These are phyloP conservation scores for Tadarida brasiliensis DNA, from an alignment of 2,797 vertebrate species.

Conservation along the genomic window DNA sequence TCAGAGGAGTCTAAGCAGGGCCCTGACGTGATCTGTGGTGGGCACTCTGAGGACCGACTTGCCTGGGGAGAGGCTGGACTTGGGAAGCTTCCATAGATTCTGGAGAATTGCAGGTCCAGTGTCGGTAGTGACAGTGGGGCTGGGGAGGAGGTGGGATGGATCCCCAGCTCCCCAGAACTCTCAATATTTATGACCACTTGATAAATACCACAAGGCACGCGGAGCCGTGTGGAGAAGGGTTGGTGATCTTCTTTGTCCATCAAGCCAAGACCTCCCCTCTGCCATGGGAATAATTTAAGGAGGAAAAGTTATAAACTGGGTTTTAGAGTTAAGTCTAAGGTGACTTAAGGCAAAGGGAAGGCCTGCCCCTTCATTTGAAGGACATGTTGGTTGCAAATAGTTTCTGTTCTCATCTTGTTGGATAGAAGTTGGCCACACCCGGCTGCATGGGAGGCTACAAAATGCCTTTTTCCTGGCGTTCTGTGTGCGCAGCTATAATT, in stretches of 20 bases:
- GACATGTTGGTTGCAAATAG: not conserved
- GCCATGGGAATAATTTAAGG: not conserved
- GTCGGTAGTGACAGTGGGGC: rapidly evolving
- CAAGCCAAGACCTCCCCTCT: not conserved
- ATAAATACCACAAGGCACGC: not conserved
- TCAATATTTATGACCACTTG: too few relatives aligned
- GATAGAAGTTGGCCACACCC: not conserved
- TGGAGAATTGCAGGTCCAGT: not conserved
- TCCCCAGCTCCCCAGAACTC: not conserved
- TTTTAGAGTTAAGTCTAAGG: not conserved
- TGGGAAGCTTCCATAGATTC: not conserved
- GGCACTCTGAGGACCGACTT: not conserved
- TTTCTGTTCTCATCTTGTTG: not conserved
- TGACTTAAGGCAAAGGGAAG: not conserved
- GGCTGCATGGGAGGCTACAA: not conserved
- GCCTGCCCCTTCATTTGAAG: not conserved
- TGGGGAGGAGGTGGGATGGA: not conserved
- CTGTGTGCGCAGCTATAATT: not conserved
- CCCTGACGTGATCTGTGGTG: rapidly evolving
- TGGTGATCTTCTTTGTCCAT: not conserved
- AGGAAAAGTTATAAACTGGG: not conserved
- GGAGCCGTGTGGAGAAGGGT: not conserved
- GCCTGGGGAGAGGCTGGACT: not conserved
- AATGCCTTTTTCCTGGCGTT: not conserved
- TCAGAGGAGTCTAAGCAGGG: too few relatives aligned